Evolutionary conservation across 2,888 invertebrate species (phyloP).

Genomic region (Bursaphelenchus okinawaensis): DNA sequence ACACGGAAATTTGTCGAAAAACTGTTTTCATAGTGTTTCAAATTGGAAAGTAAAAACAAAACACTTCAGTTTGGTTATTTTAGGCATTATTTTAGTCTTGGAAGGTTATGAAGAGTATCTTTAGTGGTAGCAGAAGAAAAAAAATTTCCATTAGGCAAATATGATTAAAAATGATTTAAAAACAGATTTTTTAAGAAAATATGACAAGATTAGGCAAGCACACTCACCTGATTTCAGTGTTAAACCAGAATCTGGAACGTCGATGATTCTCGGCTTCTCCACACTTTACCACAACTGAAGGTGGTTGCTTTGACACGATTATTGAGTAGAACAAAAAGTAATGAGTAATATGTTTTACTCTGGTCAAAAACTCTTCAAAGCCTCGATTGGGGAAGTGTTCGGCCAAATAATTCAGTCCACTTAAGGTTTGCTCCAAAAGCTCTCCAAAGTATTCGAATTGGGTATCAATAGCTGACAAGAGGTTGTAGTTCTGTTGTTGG

Average conservation of each 20-base stretch:
- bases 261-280: slow-evolving; percentile 57
- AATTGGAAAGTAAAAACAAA: too few relatives aligned
- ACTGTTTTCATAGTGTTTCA: too few relatives aligned
- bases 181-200: too few relatives aligned
- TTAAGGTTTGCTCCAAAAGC: slow-evolving; percentile 52
- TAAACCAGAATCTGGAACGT: slow-evolving; percentile 55
- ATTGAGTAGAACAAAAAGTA: slow-evolving; percentile 56
- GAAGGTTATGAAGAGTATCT: too few relatives aligned
- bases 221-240: slow-evolving; percentile 44
- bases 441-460: slow-evolving; percentile 58
- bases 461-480: slow-evolving; percentile 46
- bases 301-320: slow-evolving; percentile 54
- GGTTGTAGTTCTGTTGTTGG: slow-evolving; percentile 51
- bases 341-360: slow-evolving; percentile 48
- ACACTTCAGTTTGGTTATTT: too few relatives aligned
- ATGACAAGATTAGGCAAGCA: too few relatives aligned
- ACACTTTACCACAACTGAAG: slow-evolving; percentile 56
- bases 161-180: too few relatives aligned
- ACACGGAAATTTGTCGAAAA: too few relatives aligned
- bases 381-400: slow-evolving; percentile 48
- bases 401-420: slow-evolving; percentile 42
- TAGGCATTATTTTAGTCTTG: too few relatives aligned
- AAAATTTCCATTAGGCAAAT: too few relatives aligned
- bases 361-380: slow-evolving; percentile 41
- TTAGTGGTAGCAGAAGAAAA: too few relatives aligned